Evolutionary conservation across 2,888 invertebrate species (phyloP).

Genomic region (Calliscelio sp.): DNA sequence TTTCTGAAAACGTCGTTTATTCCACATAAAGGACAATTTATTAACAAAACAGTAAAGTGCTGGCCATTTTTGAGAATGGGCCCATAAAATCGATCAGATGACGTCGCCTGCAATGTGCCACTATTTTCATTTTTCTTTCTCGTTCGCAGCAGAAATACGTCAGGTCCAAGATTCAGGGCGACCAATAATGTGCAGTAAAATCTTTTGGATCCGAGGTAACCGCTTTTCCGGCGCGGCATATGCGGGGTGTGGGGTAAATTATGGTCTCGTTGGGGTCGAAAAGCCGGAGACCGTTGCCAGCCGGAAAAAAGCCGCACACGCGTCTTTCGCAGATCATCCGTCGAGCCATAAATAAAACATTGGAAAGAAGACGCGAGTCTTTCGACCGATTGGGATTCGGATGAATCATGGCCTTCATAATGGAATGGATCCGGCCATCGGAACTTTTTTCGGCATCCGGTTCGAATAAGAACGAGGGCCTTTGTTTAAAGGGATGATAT

Average conservation of each 20-base stretch:
- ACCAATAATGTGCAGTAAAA: constrained; percentile 70
- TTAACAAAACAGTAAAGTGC: constrained; percentile 55
- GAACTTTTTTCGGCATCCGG: constrained; percentile 55
- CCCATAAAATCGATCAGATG: constrained; percentile 60
- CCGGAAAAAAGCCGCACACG: constrained; percentile 66
- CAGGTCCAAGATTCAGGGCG: constrained; percentile 66
- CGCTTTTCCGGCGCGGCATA: constrained; percentile 35
- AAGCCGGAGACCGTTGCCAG: constrained; percentile 49
- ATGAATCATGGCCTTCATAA: constrained; percentile 68
- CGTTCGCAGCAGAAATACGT: constrained; percentile 60
- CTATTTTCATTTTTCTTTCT: constrained; percentile 69
- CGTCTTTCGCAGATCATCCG: constrained; percentile 70
- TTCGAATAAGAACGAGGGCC: neutral
- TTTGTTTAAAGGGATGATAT: constrained; percentile 29
- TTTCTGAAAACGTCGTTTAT: too few species aligned
- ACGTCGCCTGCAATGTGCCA: constrained; percentile 42
- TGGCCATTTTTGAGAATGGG: constrained; percentile 14
- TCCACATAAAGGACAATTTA: constrained; percentile 26
- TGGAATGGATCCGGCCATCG: constrained; percentile 55
- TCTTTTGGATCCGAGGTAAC: constrained; percentile 47
- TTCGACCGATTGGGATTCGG: constrained; percentile 55
- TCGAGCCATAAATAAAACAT: constrained; percentile 73
- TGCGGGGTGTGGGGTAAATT: constrained; percentile 67
- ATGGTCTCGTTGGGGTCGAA: constrained; percentile 72
- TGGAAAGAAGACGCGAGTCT: constrained; percentile 52